Base-by-base conservation (phyloP, 2,113 vertebrate species). In the Chionomys nivalis region DNA sequence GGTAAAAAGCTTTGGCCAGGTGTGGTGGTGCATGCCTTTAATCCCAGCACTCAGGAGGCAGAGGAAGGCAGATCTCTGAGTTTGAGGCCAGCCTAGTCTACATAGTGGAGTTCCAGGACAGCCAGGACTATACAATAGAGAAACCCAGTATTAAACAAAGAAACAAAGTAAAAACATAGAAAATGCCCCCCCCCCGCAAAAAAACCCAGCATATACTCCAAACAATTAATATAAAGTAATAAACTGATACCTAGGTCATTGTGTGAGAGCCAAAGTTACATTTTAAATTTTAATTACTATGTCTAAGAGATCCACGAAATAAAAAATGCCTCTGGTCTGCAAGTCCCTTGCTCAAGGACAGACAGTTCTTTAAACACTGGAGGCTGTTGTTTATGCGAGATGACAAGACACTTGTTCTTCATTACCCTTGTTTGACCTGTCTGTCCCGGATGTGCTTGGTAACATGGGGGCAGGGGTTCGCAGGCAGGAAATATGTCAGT, bases 1-100 rank as follows among this genome's bases (percentile, higher is more conserved):
- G 65, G 28, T 65, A 75, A 79, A 77, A 92, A 79, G 72, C 81
- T 82, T 85, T 87, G 93, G 94, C 36, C 87, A 88, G 36, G 47
- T 61, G 73, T 87, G 52, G 92, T 79, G 28, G 61, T 12, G 0
- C 42, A 86, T 19, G 44, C 14, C 82, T 85, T 44, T 65, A 17
- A 85, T 65, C 39, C 39, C 24, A 85, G 39, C 26, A 19, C 39
- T 44, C 4, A 31, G 58, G 58, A 83, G 58, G 82, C 81, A 65
- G 58, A 85, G 39, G 39, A 26, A 44, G 26, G 82, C 6, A 0
- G 58, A 65, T 44, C 3, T 17, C 39, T 65, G 26, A 44, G 39
- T 86, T 66, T 66, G 61, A 86, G 82, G 82, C 61, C 82, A 66
- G 2, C 16, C 39, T 44, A 17, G 5, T 65, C 39, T 86, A 86